Percentiles rank a stretch among this genome's conserved stretches.
Conservation (phyloP, 30 jellyfish, hydroid and myxozoan species). For the Hydractinia symbiolongicarpus region DNA sequence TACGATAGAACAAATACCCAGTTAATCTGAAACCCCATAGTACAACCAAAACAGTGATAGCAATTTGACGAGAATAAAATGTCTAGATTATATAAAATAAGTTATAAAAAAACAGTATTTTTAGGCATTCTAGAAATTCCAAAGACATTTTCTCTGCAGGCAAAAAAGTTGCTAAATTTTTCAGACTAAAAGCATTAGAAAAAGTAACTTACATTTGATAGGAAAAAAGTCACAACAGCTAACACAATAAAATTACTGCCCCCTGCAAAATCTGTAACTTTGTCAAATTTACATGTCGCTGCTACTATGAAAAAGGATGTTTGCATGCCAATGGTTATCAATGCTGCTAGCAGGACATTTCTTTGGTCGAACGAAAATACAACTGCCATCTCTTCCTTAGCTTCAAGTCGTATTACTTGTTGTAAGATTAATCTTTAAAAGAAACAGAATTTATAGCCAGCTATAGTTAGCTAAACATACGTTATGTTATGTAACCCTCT, state of each 20-base stretch:
- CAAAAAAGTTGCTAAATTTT: neutral
- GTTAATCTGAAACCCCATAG: constrained; percentile 38
- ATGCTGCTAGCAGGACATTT: constrained; percentile 27
- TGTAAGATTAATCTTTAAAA: no score
- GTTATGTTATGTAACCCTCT: no score
- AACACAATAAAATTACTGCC: constrained; percentile 27
- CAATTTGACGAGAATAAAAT: constrained; percentile 20
- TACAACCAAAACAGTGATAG: constrained; percentile 11
- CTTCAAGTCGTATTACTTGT: no score
- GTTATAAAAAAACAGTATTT: no score
- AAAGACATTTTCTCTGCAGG: neutral
- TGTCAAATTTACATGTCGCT: constrained; percentile 33
- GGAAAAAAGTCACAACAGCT: constrained; percentile 19
- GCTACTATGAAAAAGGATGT: constrained; percentile 26
- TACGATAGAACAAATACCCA: constrained; percentile 37
- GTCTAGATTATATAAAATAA: constrained; percentile 2
- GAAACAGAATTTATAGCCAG: no score
- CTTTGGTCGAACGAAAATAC: constrained; percentile 24
- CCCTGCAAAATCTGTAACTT: constrained; percentile 45
- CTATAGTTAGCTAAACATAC: no score
- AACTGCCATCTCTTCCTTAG: neutral
- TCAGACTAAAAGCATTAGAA: neutral
- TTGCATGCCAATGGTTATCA: constrained; percentile 38
- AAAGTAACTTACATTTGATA: constrained; percentile 5
- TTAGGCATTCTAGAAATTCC: neutral